These are phyloP conservation scores for Varanus salvator DNA, from an alignment of 2,113 vertebrate species.

Conservation along the genomic window DNA sequence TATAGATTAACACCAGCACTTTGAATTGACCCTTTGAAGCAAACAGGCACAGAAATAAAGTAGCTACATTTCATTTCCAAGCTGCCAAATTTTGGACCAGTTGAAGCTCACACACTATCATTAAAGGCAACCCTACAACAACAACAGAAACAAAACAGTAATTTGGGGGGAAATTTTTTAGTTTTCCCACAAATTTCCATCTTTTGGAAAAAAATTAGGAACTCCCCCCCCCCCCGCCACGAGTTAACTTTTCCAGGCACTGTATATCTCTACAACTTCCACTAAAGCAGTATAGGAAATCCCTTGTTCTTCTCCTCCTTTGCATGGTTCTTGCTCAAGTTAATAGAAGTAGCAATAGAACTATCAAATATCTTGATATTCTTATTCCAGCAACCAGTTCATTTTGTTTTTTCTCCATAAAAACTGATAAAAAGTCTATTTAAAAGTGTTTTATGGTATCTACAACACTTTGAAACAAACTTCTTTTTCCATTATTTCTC, in stretches of 20 bases:
- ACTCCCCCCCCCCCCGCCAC: not conserved
- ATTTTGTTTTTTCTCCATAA: not conserved
- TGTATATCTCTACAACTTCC: not conserved
- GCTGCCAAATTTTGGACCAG: not conserved
- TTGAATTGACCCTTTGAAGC: not conserved
- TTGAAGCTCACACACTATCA: not conserved
- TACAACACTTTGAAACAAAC: not conserved
- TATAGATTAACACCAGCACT: not conserved
- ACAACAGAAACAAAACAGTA: not conserved
- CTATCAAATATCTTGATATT: not conserved
- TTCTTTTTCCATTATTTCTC: too few relatives aligned
- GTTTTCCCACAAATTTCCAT: not conserved
- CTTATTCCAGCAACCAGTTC: not conserved
- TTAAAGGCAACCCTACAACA: not conserved
- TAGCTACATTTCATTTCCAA: too few relatives aligned
- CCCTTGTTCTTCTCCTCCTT: not conserved
- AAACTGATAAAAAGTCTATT: not conserved
- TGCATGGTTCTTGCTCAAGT: not conserved
- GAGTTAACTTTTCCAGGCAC: not conserved
- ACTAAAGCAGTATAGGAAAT: not conserved
- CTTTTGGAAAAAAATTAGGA: not conserved
- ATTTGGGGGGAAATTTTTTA: not conserved
- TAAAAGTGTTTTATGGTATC: not conserved
- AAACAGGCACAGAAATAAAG: not conserved
- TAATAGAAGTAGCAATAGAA: not conserved